These are phyloP conservation scores for Aphis craccivora DNA, from an alignment of 1,140 invertebrate genomes.

Conservation along the genomic window DNA sequence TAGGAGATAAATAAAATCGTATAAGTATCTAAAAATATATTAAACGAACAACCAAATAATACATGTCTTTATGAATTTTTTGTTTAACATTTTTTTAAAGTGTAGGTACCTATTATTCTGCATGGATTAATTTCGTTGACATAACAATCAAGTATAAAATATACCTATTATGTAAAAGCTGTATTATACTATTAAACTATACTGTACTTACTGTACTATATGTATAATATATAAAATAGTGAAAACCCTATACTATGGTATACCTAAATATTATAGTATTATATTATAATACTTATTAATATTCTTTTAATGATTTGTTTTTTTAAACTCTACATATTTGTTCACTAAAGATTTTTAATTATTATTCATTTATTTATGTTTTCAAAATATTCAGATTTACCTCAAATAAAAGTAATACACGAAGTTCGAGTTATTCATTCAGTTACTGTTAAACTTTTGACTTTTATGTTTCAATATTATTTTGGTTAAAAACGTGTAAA, in stretches of 20 bases:
- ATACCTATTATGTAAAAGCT: neutral
- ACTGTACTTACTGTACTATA: neutral
- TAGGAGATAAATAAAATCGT: neutral
- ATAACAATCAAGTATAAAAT: neutral
- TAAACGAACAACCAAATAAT: neutral
- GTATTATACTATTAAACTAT: neutral
- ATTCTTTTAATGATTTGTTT: neutral
- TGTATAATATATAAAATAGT: neutral
- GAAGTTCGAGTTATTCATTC: neutral
- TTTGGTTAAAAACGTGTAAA: neutral
- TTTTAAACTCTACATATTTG: neutral
- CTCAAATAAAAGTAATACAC: neutral
- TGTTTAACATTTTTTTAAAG: neutral
- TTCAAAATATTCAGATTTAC: neutral
- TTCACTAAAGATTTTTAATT: neutral
- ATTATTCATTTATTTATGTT: neutral
- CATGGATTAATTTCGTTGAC: accelerated
- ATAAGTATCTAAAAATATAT: neutral
- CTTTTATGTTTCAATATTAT: neutral
- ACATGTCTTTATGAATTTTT: neutral
- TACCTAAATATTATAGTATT: too few species aligned
- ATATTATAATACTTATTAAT: neutral
- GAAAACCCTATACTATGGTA: neutral
- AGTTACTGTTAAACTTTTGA: neutral
- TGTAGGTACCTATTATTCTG: neutral